These are phyloP conservation scores for Marisa cornuarietis DNA, from an alignment of 1,140 invertebrate species.

Conservation along the genomic window DNA sequence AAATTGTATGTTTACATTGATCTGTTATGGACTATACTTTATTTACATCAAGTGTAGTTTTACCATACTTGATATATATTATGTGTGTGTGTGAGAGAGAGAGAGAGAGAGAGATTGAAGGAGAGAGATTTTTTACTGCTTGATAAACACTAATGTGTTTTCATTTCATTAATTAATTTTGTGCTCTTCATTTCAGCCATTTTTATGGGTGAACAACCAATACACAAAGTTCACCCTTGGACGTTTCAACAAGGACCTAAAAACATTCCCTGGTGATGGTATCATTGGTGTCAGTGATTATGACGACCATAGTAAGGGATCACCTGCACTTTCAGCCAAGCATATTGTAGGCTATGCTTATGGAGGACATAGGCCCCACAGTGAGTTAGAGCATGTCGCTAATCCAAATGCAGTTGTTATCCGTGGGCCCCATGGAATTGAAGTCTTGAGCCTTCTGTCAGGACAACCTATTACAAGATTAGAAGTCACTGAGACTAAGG, in stretches of 20 bases:
- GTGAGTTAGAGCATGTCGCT: slow-evolving; percentile 43
- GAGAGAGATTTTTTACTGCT: neutral
- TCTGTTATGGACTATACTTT: no score
- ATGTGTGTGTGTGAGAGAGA: neutral
- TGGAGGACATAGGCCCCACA: slow-evolving; percentile 60
- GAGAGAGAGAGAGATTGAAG: neutral
- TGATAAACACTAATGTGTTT: neutral
- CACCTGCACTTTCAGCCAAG: slow-evolving; percentile 43
- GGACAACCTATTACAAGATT: slow-evolving; percentile 57
- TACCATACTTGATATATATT: neutral
- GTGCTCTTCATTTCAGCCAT: slow-evolving; percentile 44
- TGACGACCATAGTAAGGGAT: neutral
- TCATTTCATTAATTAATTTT: neutral
- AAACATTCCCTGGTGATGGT: slow-evolving; percentile 10
- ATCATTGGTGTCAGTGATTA: slow-evolving; percentile 19
- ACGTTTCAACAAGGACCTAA: slow-evolving; percentile 43
- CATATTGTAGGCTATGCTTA: slow-evolving; percentile 58
- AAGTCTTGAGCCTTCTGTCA: slow-evolving; percentile 53
- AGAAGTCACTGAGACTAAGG: slow-evolving; percentile 38
- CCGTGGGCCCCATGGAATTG: slow-evolving; percentile 53
- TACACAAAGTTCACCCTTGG: slow-evolving; percentile 56
- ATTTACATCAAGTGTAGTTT: no score
- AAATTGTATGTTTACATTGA: no score
- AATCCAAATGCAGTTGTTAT: slow-evolving; percentile 56
- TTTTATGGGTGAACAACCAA: slow-evolving; percentile 48